Conservation (phyloP, 2,113 vertebrate genomes). For the Martes martes region DNA sequence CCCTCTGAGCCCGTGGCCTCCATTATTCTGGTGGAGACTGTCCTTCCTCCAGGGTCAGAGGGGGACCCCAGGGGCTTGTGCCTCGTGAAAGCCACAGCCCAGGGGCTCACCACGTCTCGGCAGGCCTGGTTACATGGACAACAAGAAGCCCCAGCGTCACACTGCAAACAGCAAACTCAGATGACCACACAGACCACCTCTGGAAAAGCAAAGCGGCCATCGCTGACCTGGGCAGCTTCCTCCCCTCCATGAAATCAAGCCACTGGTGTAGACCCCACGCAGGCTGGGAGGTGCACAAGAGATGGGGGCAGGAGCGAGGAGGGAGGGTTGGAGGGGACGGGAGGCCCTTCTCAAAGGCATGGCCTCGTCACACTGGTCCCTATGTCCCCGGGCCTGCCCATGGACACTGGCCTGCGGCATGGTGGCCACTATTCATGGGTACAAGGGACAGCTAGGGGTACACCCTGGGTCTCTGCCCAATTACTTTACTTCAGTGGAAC, state of each 20-base stretch:
- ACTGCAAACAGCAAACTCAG: background rate
- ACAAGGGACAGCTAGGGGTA: background rate
- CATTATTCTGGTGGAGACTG: background rate
- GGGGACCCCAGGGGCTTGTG: background rate
- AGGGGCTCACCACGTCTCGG: accelerated
- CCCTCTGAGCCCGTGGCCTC: background rate
- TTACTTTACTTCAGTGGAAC: accelerated
- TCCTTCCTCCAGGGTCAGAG: background rate
- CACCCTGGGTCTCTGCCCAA: background rate
- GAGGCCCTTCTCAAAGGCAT: background rate
- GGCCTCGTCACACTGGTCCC: background rate
- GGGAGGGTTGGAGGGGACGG: background rate
- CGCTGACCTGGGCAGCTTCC: background rate
- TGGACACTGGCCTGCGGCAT: background rate
- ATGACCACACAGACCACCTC: accelerated
- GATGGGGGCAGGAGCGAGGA: accelerated
- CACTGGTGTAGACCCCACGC: background rate
- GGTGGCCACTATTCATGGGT: accelerated
- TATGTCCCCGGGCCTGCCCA: background rate
- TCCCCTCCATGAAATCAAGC: background rate
- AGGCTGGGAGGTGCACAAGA: background rate
- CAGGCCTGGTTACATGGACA: accelerated
- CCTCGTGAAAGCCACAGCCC: accelerated
- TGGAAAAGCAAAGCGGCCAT: background rate
- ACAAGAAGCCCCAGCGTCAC: background rate